Percentiles rank a stretch among this genome's conserved stretches.
Conservation (phyloP, 2,888 invertebrate species). For the Parnassius apollo region DNA sequence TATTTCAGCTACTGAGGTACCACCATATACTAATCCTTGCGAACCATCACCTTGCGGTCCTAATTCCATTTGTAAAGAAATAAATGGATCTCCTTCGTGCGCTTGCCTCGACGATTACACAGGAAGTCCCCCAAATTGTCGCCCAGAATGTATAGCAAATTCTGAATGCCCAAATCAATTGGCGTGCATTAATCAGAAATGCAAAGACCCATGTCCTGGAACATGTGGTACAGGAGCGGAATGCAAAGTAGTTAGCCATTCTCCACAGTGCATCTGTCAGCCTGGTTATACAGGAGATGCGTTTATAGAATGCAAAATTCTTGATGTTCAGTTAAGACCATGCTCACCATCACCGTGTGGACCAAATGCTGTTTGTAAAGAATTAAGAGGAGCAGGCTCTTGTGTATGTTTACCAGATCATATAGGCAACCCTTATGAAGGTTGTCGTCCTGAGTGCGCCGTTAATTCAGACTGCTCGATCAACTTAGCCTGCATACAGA, state of each 20-base stretch:
- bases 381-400: conserved; percentile 84
- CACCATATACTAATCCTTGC: conserved; percentile 79
- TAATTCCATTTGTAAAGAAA: conserved; percentile 83
- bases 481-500: conserved; percentile 86
- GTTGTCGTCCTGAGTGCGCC: conserved; percentile 88
- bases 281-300: conserved; percentile 83
- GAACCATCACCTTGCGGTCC: conserved; percentile 89
- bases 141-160: conserved; percentile 87
- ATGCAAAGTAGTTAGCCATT: conserved; percentile 87
- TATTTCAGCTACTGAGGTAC: conserved; percentile 50
- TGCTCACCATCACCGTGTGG: conserved; percentile 88
- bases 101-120: conserved; percentile 85
- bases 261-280: conserved; percentile 87
- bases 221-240: conserved; percentile 87
- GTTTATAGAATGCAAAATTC: conserved; percentile 78
- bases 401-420: conserved; percentile 86
- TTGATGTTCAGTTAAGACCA: conserved; percentile 77
- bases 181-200: conserved; percentile 88
- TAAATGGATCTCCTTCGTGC: conserved; percentile 85
- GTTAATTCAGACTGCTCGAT: conserved; percentile 87
- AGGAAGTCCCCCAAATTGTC: conserved; percentile 86
- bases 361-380: conserved; percentile 86
- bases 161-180: conserved; percentile 85
- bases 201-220: conserved; percentile 87
- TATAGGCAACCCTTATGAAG: conserved; percentile 89